These are phyloP conservation scores for Eulemur albifrons DNA, from an alignment of 2,797 vertebrate genomes.

Conservation along the genomic window DNA sequence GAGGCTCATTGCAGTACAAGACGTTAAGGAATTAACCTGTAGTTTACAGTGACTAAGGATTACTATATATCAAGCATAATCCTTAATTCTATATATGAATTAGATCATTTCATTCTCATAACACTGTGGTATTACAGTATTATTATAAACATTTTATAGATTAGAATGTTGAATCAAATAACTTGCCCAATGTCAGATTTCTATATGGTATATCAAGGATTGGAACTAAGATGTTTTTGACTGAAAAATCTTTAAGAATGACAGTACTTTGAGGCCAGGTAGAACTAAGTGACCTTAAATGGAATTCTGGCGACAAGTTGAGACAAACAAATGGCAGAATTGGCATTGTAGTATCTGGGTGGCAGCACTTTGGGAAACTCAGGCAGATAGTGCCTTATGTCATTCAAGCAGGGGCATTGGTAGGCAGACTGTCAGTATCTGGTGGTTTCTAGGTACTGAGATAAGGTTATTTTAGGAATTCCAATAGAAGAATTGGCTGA, in stretches of 20 bases:
- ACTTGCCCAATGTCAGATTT: background rate
- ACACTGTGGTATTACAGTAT: background rate
- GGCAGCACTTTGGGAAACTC: background rate
- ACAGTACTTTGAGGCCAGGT: background rate
- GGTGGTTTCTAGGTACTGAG: background rate
- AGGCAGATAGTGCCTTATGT: background rate
- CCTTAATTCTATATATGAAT: background rate
- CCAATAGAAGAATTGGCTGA: background rate
- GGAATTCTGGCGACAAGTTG: background rate
- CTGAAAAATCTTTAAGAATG: background rate
- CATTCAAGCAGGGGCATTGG: background rate
- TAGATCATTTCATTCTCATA: slow-evolving; percentile 15
- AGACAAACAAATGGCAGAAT: background rate
- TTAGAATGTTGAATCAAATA: background rate
- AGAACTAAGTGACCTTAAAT: background rate
- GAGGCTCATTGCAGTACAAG: background rate
- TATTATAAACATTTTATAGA: background rate
- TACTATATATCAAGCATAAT: background rate
- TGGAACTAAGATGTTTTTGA: background rate
- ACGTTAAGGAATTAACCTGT: background rate
- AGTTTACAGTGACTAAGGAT: background rate
- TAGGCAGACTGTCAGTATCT: background rate
- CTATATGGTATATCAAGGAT: background rate
- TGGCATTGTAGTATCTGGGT: background rate
- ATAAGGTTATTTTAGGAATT: background rate